Evolutionary conservation across 2,888 invertebrate species (phyloP), one percentile per base, ranked within the genome.

Genomic region (Pterobdella sp.): DNA sequence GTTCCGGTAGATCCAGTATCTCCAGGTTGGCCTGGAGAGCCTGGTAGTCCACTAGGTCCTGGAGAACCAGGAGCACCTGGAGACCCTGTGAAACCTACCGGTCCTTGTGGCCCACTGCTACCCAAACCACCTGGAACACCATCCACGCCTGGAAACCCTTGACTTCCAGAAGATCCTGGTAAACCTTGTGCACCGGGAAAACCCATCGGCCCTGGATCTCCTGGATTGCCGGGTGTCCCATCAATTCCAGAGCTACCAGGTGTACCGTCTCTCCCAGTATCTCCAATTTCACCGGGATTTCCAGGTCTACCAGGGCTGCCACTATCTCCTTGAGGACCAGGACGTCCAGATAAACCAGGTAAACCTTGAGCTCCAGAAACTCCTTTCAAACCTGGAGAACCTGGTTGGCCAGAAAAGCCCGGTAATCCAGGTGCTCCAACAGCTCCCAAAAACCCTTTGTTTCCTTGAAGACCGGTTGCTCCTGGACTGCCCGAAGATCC

Each of bases 301-400:
- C 72, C 72, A 10, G 72, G 36, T 26, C 10, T 3, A n/a, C 72
- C 72, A 14, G 65, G 65, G 37, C 26, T 31, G 26, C 75, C 75
- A 63, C 32, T 18, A 36, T 37, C 42, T 36, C 72, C 75, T 68
- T 73, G 29, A 7, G 32, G 37, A 4, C 74, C 74, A 35, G n/a
- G 2, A 34, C 63, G 32, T 72, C 74, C 74, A 37, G 32, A 36
- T 4, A 36, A 3, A 22, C 74, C 74, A 14, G 26, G 66, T n/a
- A 26, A 29, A 35, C 73, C 68, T 68, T 29, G 18, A 3, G 68
- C 31, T 3, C 65, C 68, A 14, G 29, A 26, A 18, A 7, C 22
- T 14, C 68, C 68, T 10, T 36, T 2, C 18, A 14, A n/a, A 3
- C 68, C 68, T 22, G 35, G 18, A 49, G 37, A 7, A 4, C 68